These are phyloP conservation scores for Neosilurus hyrtlii DNA, from an alignment of 2,797 vertebrate species.

Conservation along the genomic window DNA sequence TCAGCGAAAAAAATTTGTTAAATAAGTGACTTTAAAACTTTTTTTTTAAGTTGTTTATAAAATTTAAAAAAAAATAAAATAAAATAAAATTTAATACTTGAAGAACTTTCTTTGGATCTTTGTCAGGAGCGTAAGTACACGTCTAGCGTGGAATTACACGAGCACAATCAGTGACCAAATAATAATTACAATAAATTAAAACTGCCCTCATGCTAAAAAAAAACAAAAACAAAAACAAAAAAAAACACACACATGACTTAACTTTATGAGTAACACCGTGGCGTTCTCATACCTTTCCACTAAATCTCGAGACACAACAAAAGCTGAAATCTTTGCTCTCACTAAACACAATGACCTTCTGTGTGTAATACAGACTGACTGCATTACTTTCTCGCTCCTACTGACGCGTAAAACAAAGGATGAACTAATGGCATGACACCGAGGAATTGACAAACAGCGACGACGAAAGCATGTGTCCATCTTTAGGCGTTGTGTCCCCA, in stretches of 20 bases:
- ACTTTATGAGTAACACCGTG: not conserved
- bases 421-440: slow-evolving; percentile 20
- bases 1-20: not conserved
- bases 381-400: slow-evolving; percentile 15
- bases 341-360: slow-evolving; percentile 15
- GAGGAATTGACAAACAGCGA: slow-evolving; percentile 35
- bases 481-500: not conserved
- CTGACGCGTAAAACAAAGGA: slow-evolving; percentile 17
- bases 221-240: not conserved
- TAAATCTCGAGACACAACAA: not conserved
- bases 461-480: slow-evolving; percentile 21
- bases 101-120: too few relatives aligned
- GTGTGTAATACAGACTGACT: slow-evolving; percentile 7
- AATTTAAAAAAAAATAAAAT: too few relatives aligned
- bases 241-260: too few relatives aligned
- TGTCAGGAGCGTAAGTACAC: too few relatives aligned
- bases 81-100: not conserved
- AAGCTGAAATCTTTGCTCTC: not conserved
- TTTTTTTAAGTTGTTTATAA: too few relatives aligned
- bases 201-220: not conserved
- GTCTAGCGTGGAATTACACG: not conserved
- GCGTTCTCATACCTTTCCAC: not conserved
- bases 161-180: not conserved
- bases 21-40: not conserved
- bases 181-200: not conserved